phyloP scores from a whole-genome alignment of 2,797 vertebrate species.

The Buphagus erythrorhynchus region DNA sequence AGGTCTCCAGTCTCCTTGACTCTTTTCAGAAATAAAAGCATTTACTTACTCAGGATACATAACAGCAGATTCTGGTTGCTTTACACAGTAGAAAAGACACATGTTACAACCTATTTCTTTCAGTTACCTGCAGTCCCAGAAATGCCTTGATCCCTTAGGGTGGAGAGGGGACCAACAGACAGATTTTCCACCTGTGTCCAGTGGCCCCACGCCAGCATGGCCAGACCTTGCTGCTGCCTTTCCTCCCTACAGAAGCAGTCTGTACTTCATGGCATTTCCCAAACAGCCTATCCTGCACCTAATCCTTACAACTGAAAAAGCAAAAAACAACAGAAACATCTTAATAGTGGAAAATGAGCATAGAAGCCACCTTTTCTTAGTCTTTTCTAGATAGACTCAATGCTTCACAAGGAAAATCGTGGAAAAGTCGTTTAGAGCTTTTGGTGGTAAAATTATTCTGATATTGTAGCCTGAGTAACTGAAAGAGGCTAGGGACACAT shows the following conservation, averaged over 20 bases:
- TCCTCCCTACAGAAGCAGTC: background rate
- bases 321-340: background rate
- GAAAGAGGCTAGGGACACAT: background rate
- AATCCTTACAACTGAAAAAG: background rate
- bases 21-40: background rate
- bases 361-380: background rate
- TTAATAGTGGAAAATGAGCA: background rate
- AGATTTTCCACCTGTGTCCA: background rate
- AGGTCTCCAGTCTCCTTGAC: background rate
- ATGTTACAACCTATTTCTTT: background rate
- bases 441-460: background rate
- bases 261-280: background rate
- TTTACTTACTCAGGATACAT: background rate
- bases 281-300: background rate
- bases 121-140: background rate
- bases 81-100: background rate
- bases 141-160: background rate
- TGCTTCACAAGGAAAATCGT: background rate
- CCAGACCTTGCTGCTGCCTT: background rate
- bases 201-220: rapidly evolving
- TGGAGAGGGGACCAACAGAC: background rate
- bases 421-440: background rate
- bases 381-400: background rate
- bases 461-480: background rate
- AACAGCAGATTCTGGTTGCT: background rate